Percentiles rank a stretch among this genome's conserved stretches.
phyloP scores from a whole-genome alignment of 2,797 vertebrate species.

The Acrocephalus scirpaceus region DNA sequence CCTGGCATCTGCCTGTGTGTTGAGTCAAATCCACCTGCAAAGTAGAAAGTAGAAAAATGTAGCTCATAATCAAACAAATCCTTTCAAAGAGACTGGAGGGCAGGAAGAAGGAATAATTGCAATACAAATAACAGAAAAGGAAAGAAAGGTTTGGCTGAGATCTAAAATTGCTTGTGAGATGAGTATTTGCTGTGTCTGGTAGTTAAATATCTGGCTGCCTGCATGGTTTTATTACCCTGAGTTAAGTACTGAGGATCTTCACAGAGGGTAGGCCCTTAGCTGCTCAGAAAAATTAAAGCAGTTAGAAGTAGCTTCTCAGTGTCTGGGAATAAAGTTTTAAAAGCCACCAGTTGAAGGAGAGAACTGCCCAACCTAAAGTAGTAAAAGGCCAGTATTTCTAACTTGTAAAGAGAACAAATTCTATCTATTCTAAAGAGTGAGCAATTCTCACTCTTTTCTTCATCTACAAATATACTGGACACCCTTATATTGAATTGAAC shows the following conservation, averaged over 20 bases:
- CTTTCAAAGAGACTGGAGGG: background rate
- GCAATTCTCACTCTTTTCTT: background rate
- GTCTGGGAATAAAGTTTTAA: background rate
- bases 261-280: background rate
- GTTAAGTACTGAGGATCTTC: background rate
- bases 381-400: background rate
- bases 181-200: background rate
- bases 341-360: background rate
- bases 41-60: background rate
- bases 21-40: background rate
- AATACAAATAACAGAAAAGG: background rate
- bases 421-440: too few species aligned
- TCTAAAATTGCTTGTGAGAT: background rate
- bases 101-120: background rate
- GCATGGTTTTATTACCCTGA: background rate
- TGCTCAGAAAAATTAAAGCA: constrained; percentile 11
- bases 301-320: background rate
- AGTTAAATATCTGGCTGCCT: background rate
- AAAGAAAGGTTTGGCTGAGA: background rate
- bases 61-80: background rate
- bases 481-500: background rate
- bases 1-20: background rate
- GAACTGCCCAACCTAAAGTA: background rate
- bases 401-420: background rate
- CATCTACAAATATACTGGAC: background rate